A percentile compares a stretch with the other conserved stretches of the same genome.
phyloP scores from a whole-genome alignment of 1,140 invertebrate species.

The Leptinotarsa undecemlineata region DNA sequence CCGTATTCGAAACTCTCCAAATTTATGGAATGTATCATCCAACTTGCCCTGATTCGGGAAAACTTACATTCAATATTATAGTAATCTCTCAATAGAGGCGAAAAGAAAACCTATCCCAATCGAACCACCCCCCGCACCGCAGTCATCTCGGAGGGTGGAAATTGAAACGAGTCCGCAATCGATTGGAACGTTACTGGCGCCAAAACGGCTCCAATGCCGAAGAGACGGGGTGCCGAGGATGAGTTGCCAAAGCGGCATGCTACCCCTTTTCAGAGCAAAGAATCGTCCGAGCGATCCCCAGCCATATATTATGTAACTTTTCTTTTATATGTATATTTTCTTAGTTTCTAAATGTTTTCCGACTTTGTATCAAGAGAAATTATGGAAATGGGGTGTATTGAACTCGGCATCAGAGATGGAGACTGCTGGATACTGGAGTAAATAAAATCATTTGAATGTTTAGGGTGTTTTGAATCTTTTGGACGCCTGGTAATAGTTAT shows the following conservation, averaged over 20 bases:
- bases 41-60: too few species aligned
- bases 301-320: conserved; percentile 1
- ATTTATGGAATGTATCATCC: too few species aligned
- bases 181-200: conserved; percentile 14
- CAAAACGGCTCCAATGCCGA: conserved; percentile 13
- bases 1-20: too few species aligned
- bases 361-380: background rate
- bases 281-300: background rate
- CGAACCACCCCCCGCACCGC: background rate
- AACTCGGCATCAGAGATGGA: background rate
- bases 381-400: conserved; percentile 2
- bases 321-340: conserved; percentile 1
- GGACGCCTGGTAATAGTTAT: background rate
- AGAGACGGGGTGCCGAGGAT: background rate
- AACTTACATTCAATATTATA: background rate
- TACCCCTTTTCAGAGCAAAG: conserved; percentile 3
- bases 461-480: background rate
- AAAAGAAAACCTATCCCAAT: background rate
- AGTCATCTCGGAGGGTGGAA: background rate
- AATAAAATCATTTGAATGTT: background rate
- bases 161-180: conserved; percentile 14
- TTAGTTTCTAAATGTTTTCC: conserved; percentile 8
- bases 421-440: background rate
- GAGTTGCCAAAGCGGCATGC: conserved; percentile 15
- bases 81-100: background rate